These are phyloP conservation scores for Hartigia nigra DNA, from an alignment of 2,888 invertebrate genomes.

Conservation along the genomic window DNA sequence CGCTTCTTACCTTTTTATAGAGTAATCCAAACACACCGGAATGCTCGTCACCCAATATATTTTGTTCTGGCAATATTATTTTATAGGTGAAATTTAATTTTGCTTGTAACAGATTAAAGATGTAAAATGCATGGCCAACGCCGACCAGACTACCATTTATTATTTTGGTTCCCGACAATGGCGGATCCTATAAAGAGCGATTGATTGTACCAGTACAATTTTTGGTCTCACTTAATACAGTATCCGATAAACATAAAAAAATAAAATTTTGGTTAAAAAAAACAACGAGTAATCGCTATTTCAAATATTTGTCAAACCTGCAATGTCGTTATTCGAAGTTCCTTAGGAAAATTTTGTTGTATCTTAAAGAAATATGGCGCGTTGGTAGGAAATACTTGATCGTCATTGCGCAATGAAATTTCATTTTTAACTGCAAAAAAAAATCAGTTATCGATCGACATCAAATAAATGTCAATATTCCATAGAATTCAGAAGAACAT, in stretches of 20 bases:
- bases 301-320: slow-evolving; percentile 3
- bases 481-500: neutral
- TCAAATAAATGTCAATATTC: neutral
- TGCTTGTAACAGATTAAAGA: slow-evolving; percentile 76
- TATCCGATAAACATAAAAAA: neutral
- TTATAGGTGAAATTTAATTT: slow-evolving; percentile 82
- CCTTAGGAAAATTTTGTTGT: neutral
- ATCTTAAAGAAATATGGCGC: neutral
- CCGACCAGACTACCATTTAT: slow-evolving; percentile 72
- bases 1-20: slow-evolving; percentile 68
- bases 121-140: slow-evolving; percentile 77
- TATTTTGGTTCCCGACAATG: slow-evolving; percentile 53
- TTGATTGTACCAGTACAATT: neutral
- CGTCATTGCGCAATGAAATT: neutral
- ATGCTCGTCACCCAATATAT: slow-evolving; percentile 70
- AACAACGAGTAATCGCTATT: neutral
- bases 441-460: neutral
- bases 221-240: neutral
- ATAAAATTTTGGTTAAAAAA: neutral
- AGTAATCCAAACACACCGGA: slow-evolving; percentile 76
- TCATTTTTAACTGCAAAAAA: neutral
- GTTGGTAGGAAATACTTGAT: neutral
- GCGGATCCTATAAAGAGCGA: slow-evolving; percentile 50
- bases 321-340: neutral
- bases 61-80: slow-evolving; percentile 73